Conservation (phyloP, 2,797 vertebrate genomes). For the Fratercula arctica region DNA sequence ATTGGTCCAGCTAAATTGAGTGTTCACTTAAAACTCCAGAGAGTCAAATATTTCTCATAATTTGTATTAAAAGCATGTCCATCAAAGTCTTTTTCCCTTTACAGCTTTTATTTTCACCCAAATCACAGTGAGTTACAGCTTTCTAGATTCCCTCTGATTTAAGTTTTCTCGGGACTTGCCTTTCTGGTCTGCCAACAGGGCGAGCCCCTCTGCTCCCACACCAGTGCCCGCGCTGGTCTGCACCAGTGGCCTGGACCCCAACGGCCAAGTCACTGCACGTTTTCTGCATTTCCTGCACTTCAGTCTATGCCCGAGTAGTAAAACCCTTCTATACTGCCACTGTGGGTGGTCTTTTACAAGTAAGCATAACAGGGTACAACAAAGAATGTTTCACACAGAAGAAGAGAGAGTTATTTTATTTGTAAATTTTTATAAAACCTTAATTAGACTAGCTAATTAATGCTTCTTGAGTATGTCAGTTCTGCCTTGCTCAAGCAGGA, state of each 20-base stretch:
- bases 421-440: conserved; percentile 4
- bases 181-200: neutral
- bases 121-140: neutral
- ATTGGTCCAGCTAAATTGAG: neutral
- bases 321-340: conserved; percentile 12
- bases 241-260: neutral
- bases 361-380: neutral
- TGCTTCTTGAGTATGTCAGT: neutral
- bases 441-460: conserved; percentile 56
- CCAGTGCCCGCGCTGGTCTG: neutral
- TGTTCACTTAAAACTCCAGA: neutral
- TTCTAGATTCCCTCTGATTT: neutral
- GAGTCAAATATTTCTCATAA: neutral
- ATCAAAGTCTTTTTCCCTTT: neutral
- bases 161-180: neutral
- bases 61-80: neutral
- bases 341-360: neutral
- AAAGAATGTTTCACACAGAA: neutral
- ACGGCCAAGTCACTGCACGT: conserved; percentile 2
- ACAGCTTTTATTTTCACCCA: neutral
- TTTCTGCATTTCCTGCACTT: conserved; percentile 25
- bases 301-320: neutral
- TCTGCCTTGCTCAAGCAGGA: neutral
- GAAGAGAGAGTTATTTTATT: neutral
- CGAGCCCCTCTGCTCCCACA: neutral